Base-by-base conservation (phyloP, 1,140 invertebrate genomes). In the Telenomus remus region DNA sequence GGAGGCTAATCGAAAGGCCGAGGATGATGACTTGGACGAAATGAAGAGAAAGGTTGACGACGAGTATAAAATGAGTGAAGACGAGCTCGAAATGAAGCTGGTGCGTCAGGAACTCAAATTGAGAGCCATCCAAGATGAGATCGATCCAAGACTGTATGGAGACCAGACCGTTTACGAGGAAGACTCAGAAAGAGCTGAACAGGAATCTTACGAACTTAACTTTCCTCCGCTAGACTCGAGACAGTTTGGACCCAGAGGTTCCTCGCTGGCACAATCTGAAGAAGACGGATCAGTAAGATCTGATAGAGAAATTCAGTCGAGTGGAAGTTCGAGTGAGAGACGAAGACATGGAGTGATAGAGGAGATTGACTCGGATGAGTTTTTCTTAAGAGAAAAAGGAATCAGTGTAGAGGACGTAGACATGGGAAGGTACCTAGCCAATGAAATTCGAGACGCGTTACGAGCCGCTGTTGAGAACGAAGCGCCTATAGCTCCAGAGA, bases 281-380 rank as follows among this genome's bases (percentile, higher is more conserved):
- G 82, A 83, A 19, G 81, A 80, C 1, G 81, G 76, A 5, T 86
- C 83, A 4, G 77, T 80, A 27, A 82, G 81, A 7, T 88, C 87
- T 0, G 89, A 90, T 61, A 77, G 81, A 10, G 89, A 90, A 42
- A 84, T 86, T 11, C 81, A 85, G 12, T 89, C 89, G 4, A 90
- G 89, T 27, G 86, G 88, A 0, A 89, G 88, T 71, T 89, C 89
- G 0, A 87, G 83, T 33, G 87, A 89, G n/a, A 79, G 90, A 53
- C 76, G 86, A 13, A 79, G 90, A 42, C 87, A 87, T 6, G 92
- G 92, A 0, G 92, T 94, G 0, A 91, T 95, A 66, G 94, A 95
- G 85, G 93, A 95, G 87, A 94, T 95, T 59, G 92, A 95, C 80
- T 94, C 94, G 2, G 94, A 96, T 82, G 94, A 95, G 86, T 95